Evolutionary conservation across 2,113 vertebrate species (phyloP).

Genomic region (Strix aluco): DNA sequence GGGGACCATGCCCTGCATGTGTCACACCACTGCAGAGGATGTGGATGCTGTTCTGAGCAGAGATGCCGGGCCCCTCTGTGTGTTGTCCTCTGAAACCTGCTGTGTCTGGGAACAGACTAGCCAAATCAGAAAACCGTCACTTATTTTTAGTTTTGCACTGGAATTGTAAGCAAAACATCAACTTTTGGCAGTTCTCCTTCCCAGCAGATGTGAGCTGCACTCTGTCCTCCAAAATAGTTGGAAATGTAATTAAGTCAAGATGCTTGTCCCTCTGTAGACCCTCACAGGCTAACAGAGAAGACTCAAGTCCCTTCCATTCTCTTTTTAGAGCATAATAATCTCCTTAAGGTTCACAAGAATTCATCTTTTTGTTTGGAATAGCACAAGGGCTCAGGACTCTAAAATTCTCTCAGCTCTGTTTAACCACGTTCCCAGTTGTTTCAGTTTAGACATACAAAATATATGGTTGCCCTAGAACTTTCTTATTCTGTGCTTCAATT

Average conservation of each 20-base stretch:
- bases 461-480: neutral
- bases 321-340: neutral
- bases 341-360: neutral
- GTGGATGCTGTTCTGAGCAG: neutral
- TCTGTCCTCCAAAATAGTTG: neutral
- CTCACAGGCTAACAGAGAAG: neutral
- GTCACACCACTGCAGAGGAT: neutral
- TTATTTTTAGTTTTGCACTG: neutral
- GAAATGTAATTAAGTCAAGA: neutral
- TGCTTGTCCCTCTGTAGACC: neutral
- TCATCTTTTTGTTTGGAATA: neutral
- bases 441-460: neutral
- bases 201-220: neutral
- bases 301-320: neutral
- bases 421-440: neutral
- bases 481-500: neutral
- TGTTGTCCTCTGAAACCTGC: neutral
- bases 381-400: neutral
- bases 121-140: neutral
- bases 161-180: neutral
- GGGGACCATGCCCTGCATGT: rapidly evolving
- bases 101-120: neutral
- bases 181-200: constrained; percentile 2
- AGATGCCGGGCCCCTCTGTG: neutral
- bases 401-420: neutral